Base-by-base conservation (phyloP, 2,888 invertebrate genomes). In the Thereva nobilitata region DNA sequence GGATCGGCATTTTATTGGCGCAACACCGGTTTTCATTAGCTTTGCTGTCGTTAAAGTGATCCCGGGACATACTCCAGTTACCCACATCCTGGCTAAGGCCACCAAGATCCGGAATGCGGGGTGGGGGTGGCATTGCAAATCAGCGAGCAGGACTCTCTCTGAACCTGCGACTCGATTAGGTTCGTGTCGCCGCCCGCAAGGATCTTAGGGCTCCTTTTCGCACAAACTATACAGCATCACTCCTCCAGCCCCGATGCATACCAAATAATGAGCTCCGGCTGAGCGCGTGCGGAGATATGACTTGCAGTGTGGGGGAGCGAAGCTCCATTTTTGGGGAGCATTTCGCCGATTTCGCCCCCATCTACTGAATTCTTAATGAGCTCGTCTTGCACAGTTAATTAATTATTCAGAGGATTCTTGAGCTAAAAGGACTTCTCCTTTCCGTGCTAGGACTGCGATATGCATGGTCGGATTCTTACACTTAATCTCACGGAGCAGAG, bases 321-420 rank as follows among this genome's bases (percentile, higher is more conserved):
- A 9, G 47, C 38, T 37, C 37, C 38, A 44, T 38, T 47, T 44
- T 61, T 50, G 41, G 50, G 50, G 7, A 53, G 35, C 53, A 53
- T 44, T 53, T 53, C 42, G 44, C 64, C 10, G 12, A 64, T 10
- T 40, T 53, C 49, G 52, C 35, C 40, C 50, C 42, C 41, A 7
- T 53, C 53, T 12, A 10, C 49, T 6, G 64, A 64, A 64, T 64
- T 64, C 44, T 10, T 64, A 53, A 64, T 64, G 49, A 64, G 64
- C 9, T 52, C 34, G 53, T 44, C 64, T 64, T 64, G 64, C 53
- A 64, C 64, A 53, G 50, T 64, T 64, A 64, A 64, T 64, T 64
- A 64, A 64, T 64, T 64, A 64, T 64, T 64, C 64, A 42, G 5
- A 8, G 50, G 41, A 61, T 40, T 61, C 47, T 61, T 23, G 50